A percentile compares a stretch with the other conserved stretches of the same genome.
Evolutionary conservation across 2,888 invertebrate genomes (phyloP).

Genomic region (Idaea dimidiata): DNA sequence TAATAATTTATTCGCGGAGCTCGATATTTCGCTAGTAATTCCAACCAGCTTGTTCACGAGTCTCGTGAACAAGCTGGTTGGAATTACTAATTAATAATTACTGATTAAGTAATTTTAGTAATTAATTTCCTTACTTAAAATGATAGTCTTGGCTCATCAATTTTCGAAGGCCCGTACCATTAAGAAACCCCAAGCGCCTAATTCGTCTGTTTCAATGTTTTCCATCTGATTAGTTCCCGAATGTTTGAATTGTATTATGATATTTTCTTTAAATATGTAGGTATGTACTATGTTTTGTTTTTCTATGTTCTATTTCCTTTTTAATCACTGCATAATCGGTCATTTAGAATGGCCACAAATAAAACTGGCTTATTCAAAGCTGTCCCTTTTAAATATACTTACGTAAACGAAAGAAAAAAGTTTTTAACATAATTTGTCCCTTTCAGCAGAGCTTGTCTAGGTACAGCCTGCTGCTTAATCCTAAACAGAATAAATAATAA

Average conservation of each 20-base stretch:
- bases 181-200: not conserved
- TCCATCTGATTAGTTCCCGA: not conserved
- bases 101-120: too few species aligned
- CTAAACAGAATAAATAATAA: constrained; percentile 28
- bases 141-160: not conserved
- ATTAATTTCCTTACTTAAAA: not conserved
- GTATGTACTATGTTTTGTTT: too few species aligned
- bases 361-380: not conserved
- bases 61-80: too few species aligned
- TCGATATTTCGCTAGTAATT: too few species aligned
- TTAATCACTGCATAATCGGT: not conserved
- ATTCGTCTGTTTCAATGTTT: not conserved
- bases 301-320: not conserved
- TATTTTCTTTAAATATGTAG: not conserved
- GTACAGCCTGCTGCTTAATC: constrained; percentile 31
- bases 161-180: not conserved
- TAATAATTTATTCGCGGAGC: too few species aligned
- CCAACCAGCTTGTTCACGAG: too few species aligned
- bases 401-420: constrained; percentile 27
- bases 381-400: not conserved
- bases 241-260: not conserved
- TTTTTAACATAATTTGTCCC: constrained; percentile 32
- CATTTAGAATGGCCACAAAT: not conserved
- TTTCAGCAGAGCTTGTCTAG: constrained; percentile 24
- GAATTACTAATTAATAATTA: too few species aligned